Conservation (phyloP, 2,888 invertebrate species). For the Rhodophaea formosa region DNA sequence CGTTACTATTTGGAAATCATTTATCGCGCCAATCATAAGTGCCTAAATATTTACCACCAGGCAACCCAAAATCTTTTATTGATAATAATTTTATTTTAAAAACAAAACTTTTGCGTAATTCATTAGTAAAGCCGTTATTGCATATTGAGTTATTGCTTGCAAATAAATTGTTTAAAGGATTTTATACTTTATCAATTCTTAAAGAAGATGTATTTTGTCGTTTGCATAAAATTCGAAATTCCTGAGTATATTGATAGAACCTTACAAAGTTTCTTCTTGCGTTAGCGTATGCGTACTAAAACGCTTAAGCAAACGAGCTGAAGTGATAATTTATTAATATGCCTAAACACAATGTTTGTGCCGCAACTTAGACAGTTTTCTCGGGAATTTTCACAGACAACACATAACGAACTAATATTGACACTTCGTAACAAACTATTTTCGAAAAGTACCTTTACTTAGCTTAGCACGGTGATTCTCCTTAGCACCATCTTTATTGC, state of each 20-base stretch:
- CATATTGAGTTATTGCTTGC: background rate
- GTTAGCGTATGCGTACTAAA: conserved; percentile 63
- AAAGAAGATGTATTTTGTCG: background rate
- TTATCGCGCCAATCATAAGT: background rate
- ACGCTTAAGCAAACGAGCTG: conserved; percentile 50
- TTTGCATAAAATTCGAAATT: background rate
- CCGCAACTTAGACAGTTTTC: conserved; percentile 15
- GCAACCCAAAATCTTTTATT: background rate
- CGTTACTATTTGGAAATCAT: background rate
- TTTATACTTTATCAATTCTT: background rate
- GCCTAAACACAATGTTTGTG: conserved; percentile 45
- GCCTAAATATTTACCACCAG: background rate
- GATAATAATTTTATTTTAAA: background rate
- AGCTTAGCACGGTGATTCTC: background rate
- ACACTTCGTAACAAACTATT: conserved; percentile 8
- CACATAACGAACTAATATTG: background rate
- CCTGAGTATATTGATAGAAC: conserved; percentile 41
- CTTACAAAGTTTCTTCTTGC: conserved; percentile 58
- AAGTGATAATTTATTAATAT: conserved; percentile 64
- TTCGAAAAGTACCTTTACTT: background rate
- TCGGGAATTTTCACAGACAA: conserved; percentile 10
- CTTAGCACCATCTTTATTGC: no score
- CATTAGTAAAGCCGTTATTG: background rate
- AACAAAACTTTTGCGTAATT: background rate
- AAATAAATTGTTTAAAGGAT: background rate